Base-by-base conservation (phyloP, 1,140 invertebrate species). In the Conus ventricosus region DNA sequence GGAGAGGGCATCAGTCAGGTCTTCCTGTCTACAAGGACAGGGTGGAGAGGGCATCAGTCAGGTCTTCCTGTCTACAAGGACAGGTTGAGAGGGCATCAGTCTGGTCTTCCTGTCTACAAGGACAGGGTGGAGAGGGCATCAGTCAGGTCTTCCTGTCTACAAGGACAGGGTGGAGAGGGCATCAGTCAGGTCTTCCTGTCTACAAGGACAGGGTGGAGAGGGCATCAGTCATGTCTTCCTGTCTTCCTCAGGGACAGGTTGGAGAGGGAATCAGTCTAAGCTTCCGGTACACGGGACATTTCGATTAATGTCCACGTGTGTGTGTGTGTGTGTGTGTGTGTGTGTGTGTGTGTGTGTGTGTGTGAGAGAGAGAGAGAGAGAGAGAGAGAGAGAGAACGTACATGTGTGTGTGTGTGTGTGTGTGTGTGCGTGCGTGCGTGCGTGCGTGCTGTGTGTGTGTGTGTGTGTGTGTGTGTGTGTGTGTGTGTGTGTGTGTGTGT, bases 401-500 rank as follows among this genome's bases (percentile, higher is more conserved):
- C 4, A 4, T 23, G 60, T 23, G 60, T 23, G 60, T 23, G 60
- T 67, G 60, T 67, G 60, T 67, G 60, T 67, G 60, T 67, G 60
- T 67, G 60, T 67, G 60, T 67, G 60, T 67, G 60, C 4, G 60
- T 67, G 60, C 25, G 51, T 81, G 78, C 25, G 51, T 51, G 78
- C 25, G 78, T 27, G 78, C n/a, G n/a, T n/a, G n/a, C n/a, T 81
- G 78, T 51, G 78, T 81, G 25, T 39, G 39, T 39, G 39, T 39
- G 39, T 39, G 39, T 39, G 39, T 55, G 6, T 10, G 55, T 15
- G 51, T 20, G 82, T 23, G 82, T 55, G 82, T 4, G 53, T 15
- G 82, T n/a, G 53, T 55, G 57, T 23, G 3, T 84, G 53, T 84
- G 17, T 84, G 82, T 84, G 54, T 55, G n/a, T 55, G 82, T 20